phyloP scores from a whole-genome alignment of 2,113 vertebrate genomes.

The Rhabdornis inornatus region DNA sequence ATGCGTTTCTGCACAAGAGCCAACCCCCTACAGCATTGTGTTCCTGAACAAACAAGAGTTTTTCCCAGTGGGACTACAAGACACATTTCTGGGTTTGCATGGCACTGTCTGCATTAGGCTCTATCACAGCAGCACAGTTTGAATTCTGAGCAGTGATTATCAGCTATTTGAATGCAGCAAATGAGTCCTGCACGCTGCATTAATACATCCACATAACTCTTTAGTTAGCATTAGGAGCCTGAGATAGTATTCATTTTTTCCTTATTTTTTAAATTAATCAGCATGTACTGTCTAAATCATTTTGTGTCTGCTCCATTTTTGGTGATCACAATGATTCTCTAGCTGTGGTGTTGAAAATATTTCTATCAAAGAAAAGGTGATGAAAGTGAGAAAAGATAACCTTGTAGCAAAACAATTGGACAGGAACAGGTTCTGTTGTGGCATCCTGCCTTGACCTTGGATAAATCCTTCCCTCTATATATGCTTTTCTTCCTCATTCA shows the following conservation, averaged over 20 bases:
- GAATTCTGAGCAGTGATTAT: slow-evolving; percentile 27
- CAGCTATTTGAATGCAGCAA: not conserved
- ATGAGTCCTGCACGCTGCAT: not conserved
- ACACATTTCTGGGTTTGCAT: not conserved
- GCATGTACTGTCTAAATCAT: not conserved
- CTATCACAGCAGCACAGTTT: not conserved
- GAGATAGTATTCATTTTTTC: not conserved
- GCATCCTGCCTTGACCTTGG: not conserved
- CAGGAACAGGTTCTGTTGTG: not conserved
- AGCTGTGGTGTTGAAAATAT: not conserved
- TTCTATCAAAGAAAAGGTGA: not conserved
- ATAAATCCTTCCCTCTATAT: not conserved
- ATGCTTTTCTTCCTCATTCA: not conserved
- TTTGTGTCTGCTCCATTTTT: not conserved
- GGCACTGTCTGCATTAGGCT: not conserved
- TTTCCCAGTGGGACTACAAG: not conserved
- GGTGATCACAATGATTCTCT: not conserved
- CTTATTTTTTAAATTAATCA: not conserved
- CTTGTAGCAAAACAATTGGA: not conserved
- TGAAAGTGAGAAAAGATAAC: not conserved
- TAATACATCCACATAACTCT: not conserved
- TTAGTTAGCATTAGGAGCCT: not conserved
- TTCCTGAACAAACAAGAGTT: not conserved
- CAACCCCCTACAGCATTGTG: not conserved
- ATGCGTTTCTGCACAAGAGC: not conserved